Evolutionary conservation across 2,888 invertebrate genomes (phyloP).

Genomic region (Dascillus cervinus): DNA sequence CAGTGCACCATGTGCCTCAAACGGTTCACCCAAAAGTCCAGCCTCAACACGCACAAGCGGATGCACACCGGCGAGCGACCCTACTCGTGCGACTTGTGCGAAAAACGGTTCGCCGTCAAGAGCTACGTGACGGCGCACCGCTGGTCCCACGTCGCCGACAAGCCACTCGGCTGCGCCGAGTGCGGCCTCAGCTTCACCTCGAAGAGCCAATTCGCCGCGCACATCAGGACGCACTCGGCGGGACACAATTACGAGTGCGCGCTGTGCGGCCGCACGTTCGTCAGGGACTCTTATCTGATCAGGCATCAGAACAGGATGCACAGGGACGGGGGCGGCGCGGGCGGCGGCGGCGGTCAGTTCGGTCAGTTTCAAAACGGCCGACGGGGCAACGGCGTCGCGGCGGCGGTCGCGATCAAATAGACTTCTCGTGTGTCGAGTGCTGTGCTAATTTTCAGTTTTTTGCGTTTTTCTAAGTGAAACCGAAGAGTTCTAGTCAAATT

Average conservation of each 20-base stretch:
- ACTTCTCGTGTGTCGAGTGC: too few species aligned
- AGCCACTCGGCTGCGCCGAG: slow-evolving; percentile 63
- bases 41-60: slow-evolving; percentile 72
- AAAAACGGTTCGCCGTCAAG: slow-evolving; percentile 73
- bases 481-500: too few species aligned
- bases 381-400: too few species aligned
- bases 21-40: slow-evolving; percentile 74
- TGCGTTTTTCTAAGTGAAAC: too few species aligned
- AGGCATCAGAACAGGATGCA: slow-evolving; percentile 71
- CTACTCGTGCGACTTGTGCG: slow-evolving; percentile 71
- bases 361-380: too few species aligned
- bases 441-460: too few species aligned
- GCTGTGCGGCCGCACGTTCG: slow-evolving; percentile 66
- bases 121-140: slow-evolving; percentile 75
- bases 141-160: slow-evolving; percentile 73
- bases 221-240: slow-evolving; percentile 66
- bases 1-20: slow-evolving; percentile 69
- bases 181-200: slow-evolving; percentile 68
- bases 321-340: slow-evolving; percentile 33
- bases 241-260: slow-evolving; percentile 66
- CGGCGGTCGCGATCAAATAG: too few species aligned
- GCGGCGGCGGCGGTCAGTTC: too few species aligned
- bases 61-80: slow-evolving; percentile 75
- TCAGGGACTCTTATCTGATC: slow-evolving; percentile 70
- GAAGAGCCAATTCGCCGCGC: slow-evolving; percentile 64